phyloP scores from a whole-genome alignment of 2,113 vertebrate species.

The Pedetes capensis region DNA sequence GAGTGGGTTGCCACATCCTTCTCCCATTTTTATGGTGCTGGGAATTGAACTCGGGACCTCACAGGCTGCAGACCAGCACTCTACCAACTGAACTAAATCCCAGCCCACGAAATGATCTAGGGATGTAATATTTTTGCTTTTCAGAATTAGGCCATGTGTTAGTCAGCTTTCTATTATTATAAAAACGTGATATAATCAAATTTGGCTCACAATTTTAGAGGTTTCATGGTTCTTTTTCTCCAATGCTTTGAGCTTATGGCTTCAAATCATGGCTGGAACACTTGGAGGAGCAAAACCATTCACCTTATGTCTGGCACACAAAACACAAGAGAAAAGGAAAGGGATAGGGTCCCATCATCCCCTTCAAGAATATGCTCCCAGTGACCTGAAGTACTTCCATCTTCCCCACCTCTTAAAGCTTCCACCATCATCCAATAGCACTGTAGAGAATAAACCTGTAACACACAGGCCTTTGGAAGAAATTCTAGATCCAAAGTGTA shows the following conservation, averaged over 20 bases:
- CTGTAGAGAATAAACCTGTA: too few species aligned
- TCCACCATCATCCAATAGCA: too few species aligned
- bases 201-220: neutral
- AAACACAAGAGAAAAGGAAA: neutral
- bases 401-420: too few species aligned
- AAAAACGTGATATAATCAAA: neutral
- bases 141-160: neutral
- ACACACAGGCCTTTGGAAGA: neutral
- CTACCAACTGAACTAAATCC: too few species aligned
- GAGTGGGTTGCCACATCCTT: too few species aligned
- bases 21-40: too few species aligned
- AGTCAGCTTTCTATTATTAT: neutral
- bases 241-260: neutral
- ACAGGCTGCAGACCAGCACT: too few species aligned
- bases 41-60: too few species aligned
- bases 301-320: neutral
- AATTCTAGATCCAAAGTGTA: neutral
- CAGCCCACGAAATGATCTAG: slow-evolving; percentile 5
- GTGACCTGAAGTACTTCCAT: neutral
- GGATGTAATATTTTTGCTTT: slow-evolving; percentile 11
- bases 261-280: neutral
- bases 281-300: too few species aligned
- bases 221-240: neutral
- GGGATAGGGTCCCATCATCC: neutral
- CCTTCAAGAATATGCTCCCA: too few species aligned